Conservation (phyloP, 2,888 invertebrate species). For the Macroteleia sp. region DNA sequence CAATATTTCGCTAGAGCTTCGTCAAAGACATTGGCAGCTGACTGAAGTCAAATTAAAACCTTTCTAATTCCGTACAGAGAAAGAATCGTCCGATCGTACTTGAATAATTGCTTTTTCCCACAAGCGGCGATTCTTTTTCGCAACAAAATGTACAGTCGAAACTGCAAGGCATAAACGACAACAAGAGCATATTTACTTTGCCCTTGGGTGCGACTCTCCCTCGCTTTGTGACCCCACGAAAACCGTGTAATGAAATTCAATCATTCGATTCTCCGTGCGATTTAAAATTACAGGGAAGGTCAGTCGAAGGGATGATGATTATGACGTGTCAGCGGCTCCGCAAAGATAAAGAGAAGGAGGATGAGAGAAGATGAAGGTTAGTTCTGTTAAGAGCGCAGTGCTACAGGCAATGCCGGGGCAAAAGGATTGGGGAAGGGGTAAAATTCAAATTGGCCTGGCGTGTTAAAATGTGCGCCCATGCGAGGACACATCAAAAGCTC, state of each 20-base stretch:
- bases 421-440: slow-evolving; percentile 33
- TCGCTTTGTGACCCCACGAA: slow-evolving; percentile 39
- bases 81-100: slow-evolving; percentile 18
- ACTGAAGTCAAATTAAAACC: no score
- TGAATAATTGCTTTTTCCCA: slow-evolving; percentile 55
- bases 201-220: slow-evolving; percentile 25
- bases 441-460: slow-evolving; percentile 75
- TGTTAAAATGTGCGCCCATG: slow-evolving; percentile 77
- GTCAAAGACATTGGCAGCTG: no score
- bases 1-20: no score
- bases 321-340: slow-evolving; percentile 67
- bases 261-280: slow-evolving; percentile 49
- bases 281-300: slow-evolving; percentile 65
- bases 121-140: slow-evolving; percentile 26
- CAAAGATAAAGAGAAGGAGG: slow-evolving; percentile 36
- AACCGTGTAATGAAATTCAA: slow-evolving; percentile 51
- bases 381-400: slow-evolving; percentile 28
- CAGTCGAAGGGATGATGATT: slow-evolving; percentile 68
- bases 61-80: no score
- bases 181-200: slow-evolving; percentile 46
- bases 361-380: slow-evolving; percentile 10
- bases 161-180: slow-evolving; percentile 40
- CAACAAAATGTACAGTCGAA: slow-evolving; percentile 31
- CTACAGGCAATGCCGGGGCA: slow-evolving; percentile 8
- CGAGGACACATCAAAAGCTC: slow-evolving; percentile 81